Evolutionary conservation across 2,888 invertebrate genomes (phyloP).

Genomic region (Noctua comes): DNA sequence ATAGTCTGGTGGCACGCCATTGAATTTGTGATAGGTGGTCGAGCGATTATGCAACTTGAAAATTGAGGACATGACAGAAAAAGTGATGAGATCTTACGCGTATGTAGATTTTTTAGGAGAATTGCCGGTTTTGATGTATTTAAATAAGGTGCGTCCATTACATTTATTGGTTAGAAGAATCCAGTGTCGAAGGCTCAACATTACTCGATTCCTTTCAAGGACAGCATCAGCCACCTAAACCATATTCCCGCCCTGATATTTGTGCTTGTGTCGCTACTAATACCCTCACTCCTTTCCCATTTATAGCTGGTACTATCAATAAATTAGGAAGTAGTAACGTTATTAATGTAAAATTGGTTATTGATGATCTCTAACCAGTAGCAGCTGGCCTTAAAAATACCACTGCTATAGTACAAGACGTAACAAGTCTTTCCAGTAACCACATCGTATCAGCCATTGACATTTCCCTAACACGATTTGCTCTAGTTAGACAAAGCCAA

Average conservation of each 20-base stretch:
- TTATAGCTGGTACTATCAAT: background rate
- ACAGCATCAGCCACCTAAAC: background rate
- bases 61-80: constrained; percentile 13
- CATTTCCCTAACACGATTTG: constrained; percentile 37
- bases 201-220: background rate
- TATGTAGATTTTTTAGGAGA: background rate
- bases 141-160: background rate
- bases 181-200: background rate
- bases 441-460: constrained; percentile 7
- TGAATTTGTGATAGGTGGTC: constrained; percentile 15
- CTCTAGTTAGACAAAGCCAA: constrained; percentile 20
- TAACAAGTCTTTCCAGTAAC: background rate
- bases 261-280: background rate
- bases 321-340: background rate
- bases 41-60: constrained; percentile 38
- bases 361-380: background rate
- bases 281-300: background rate
- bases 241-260: background rate
- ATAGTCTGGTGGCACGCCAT: constrained; percentile 39
- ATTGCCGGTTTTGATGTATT: too few relatives aligned
- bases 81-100: background rate
- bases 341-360: background rate
- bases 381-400: background rate
- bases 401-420: background rate
- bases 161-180: background rate